Conservation (phyloP, 2,888 invertebrate species). For the Meandrusa payeni region DNA sequence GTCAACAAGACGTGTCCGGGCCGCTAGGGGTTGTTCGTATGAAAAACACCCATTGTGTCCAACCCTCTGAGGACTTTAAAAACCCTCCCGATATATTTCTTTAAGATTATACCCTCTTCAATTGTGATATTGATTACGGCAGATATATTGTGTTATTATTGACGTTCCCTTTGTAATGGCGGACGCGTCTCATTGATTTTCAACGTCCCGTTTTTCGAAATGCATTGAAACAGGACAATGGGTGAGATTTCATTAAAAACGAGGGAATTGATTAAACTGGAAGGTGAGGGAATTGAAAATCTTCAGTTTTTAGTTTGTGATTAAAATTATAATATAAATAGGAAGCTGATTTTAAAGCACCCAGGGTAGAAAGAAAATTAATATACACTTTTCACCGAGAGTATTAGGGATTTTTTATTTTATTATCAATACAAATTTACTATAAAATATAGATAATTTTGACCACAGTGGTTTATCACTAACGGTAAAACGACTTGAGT, state of each 20-base stretch:
- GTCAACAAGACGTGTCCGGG: constrained; percentile 33
- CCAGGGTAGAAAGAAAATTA: too few relatives aligned
- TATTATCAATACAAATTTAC: too few relatives aligned
- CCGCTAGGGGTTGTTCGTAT: constrained; percentile 39
- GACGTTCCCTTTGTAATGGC: constrained; percentile 34
- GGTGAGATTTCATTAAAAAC: background rate
- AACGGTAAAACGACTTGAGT: too few relatives aligned
- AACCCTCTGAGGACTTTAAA: constrained; percentile 45
- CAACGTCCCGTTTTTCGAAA: constrained; percentile 21
- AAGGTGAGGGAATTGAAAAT: background rate
- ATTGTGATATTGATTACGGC: constrained; percentile 45
- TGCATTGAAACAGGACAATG: constrained; percentile 19
- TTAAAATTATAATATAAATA: too few relatives aligned
- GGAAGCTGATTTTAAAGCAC: too few relatives aligned
- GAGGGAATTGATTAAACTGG: background rate
- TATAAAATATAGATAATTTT: too few relatives aligned
- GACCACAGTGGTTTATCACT: too few relatives aligned
- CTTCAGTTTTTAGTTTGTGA: too few relatives aligned
- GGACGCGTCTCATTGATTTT: constrained; percentile 32
- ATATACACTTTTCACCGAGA: too few relatives aligned
- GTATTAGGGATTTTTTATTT: too few relatives aligned
- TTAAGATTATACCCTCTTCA: constrained; percentile 45
- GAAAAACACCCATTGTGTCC: constrained; percentile 48
- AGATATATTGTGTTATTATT: constrained; percentile 42
- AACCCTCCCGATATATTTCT: constrained; percentile 37